These are phyloP conservation scores for Frankliniella fusca DNA, from an alignment of 2,888 invertebrate species.

Conservation along the genomic window DNA sequence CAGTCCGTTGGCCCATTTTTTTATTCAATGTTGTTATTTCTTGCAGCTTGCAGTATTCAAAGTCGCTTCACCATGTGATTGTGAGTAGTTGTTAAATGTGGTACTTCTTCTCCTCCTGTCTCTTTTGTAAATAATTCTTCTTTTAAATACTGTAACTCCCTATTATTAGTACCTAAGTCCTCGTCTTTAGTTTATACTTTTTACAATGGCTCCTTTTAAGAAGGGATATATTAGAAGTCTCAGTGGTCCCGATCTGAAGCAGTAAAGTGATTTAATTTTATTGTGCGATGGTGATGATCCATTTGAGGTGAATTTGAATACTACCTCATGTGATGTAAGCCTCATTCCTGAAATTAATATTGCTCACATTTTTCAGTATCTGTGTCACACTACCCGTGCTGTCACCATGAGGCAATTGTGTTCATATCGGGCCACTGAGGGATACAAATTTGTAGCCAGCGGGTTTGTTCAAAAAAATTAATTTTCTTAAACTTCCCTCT, in stretches of 20 bases:
- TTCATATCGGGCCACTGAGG: not conserved
- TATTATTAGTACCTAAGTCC: too few species aligned
- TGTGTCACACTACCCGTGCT: not conserved
- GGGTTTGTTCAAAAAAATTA: not conserved
- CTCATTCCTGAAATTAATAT: not conserved
- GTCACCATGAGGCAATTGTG: not conserved
- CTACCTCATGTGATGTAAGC: not conserved
- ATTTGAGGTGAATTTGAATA: not conserved
- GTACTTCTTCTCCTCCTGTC: too few species aligned
- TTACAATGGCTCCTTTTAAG: too few species aligned
- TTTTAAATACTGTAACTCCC: too few species aligned
- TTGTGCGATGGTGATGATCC: not conserved
- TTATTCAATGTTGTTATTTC: too few species aligned
- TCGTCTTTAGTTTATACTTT: too few species aligned
- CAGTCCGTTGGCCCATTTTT: too few species aligned
- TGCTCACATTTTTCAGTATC: not conserved
- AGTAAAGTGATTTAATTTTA: not conserved
- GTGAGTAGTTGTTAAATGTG: too few species aligned
- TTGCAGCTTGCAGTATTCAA: too few species aligned
- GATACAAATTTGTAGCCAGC: not conserved
- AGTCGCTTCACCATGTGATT: too few species aligned
- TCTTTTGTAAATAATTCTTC: too few species aligned
- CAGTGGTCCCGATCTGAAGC: not conserved
- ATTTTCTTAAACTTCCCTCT: not conserved
- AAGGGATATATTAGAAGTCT: not conserved